Base-by-base conservation (phyloP, 30 jellyfish, hydroid and myxozoan genomes). In the Turritopsis rubra region DNA sequence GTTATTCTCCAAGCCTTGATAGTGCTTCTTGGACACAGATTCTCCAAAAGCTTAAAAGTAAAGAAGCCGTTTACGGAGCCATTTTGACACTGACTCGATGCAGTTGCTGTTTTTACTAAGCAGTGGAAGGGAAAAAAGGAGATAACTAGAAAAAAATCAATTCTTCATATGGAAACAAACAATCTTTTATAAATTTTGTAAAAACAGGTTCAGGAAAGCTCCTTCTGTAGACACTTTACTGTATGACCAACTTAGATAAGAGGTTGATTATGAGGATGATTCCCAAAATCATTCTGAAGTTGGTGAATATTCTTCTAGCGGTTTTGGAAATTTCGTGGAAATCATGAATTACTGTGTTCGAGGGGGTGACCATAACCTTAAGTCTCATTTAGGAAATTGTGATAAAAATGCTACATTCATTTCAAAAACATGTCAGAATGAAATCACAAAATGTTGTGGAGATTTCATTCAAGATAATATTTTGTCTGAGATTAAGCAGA, bases 391-490 rank as follows among this genome's bases (percentile, higher is more conserved):
- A 20, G 21, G n/a, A 8, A 81, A 73, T 19, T 70, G 86, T 71
- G 72, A 88, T 24, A 70, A 66, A 21, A 82, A 82, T 82, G 88
- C 94, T 18, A 52, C 88, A 28, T 89, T 78, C 79, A 17, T 79
- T 25, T 89, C 91, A 17, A 27, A 89, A 79, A 84, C 96, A 27
- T 86, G 85, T 18, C 96, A 89, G 79, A 89, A 84, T 71, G 88
- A 91, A 52, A 28, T 91, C 21, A 86, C 86, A 25, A 53, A 66
- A 28, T 29, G 54, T 66, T 91, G 96, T 79, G 94, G 94, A 19
- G 82, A 72, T 28, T 24, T 52, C 23, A 82, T 90, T 22, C 53
- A 21, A 25, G 85, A 71, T 21, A 70, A 22, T 28, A 24, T 83
- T 9, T 29, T 83, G 25, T 22, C 65, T 18, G 79, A 73, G 27